Conservation (phyloP, 2,797 vertebrate species). For the Bufotes viridis region DNA sequence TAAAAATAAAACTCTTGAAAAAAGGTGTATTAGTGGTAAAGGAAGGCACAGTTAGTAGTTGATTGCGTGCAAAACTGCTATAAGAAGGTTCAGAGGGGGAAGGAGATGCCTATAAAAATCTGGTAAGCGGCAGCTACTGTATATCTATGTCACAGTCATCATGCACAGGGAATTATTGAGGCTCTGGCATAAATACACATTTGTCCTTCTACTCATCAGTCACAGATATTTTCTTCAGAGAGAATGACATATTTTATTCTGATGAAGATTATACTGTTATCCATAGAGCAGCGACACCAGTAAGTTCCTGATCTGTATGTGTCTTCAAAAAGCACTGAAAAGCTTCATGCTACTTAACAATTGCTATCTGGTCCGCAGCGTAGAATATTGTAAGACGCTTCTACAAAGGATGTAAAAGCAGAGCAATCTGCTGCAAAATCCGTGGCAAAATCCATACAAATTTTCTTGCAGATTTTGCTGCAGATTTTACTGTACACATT, state of each 20-base stretch:
- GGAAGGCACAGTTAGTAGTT: neutral
- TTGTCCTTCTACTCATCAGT: conserved; percentile 70
- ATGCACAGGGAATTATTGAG: neutral
- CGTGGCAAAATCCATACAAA: too few species aligned
- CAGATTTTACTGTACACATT: too few species aligned
- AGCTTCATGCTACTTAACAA: conserved; percentile 72
- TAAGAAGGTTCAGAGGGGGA: neutral
- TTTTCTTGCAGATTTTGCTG: too few species aligned
- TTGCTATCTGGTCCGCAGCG: neutral
- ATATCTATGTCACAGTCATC: conserved; percentile 17
- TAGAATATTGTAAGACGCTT: neutral
- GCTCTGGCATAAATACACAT: neutral
- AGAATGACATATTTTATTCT: conserved; percentile 69
- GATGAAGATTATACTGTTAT: conserved; percentile 66
- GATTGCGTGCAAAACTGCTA: neutral
- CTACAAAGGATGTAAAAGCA: too few species aligned
- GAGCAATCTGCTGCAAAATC: too few species aligned
- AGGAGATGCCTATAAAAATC: neutral
- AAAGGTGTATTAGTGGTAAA: neutral
- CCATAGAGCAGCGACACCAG: conserved; percentile 64
- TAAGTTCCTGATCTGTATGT: conserved; percentile 70
- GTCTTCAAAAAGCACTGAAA: conserved; percentile 75
- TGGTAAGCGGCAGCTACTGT: neutral
- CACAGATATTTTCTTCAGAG: conserved; percentile 67
- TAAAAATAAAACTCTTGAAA: neutral